Base-by-base conservation (phyloP, 1,140 invertebrate species). In the Drosophila pandora region DNA sequence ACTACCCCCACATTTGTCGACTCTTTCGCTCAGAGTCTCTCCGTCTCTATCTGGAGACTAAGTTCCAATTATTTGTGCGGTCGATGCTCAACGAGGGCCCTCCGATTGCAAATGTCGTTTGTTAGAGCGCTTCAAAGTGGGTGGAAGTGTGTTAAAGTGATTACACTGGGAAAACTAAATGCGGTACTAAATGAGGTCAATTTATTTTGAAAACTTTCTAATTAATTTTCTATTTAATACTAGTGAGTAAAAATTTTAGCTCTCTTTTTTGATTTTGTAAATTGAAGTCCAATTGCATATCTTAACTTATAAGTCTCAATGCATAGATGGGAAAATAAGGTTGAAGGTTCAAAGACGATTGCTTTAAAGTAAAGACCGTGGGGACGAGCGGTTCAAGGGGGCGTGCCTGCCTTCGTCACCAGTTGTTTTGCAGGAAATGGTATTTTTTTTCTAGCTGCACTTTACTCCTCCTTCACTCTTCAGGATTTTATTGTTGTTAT, bases 51-150 rank as follows among this genome's bases (percentile, higher is more conserved):
- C 60, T 32, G 21, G 28, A 74, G 82, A 85, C 82, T 87, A 87
- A 88, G 83, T 87, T 87, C 83, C 83, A 87, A 87, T 87, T 87
- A 87, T 87, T 87, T 87, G 82, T 88, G 82, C 78, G 82, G 82
- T 87, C 82, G 82, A 82, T 70, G 82, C 55, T 65, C 63, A 76
- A 67, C 65, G 79, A 65, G 74, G 49, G 79, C 60, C 54, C 43
- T 63, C 65, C 55, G 34, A 77, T 63, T 78, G 75, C 76, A 78
- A 60, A 69, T 69, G 65, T 32, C 63, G 65, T 32, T 47, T 32
- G 63, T 57, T 39, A 21, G 45, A 54, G 50, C 54, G 75, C 52
- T 25, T 47, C 25, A 6, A 17, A 45, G 23, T 45, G 50, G 50
- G 28, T 49, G 45, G 39, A 37, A 28, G 57, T 43, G 59, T 25